These are phyloP conservation scores for Petrocephalus sullivani DNA, from an alignment of 2,797 vertebrate genomes.

Conservation along the genomic window DNA sequence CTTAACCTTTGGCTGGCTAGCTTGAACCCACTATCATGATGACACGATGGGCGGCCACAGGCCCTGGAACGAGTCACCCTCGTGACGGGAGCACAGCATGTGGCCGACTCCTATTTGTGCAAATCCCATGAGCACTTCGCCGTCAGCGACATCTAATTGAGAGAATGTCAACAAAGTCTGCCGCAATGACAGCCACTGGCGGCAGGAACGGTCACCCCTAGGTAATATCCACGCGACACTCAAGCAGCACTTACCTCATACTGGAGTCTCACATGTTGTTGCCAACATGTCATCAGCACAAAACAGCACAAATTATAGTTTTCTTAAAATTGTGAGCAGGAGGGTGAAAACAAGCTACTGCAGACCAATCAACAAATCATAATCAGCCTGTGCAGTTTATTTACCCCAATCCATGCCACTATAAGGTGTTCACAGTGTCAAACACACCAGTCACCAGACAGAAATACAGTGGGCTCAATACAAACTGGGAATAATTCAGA, in stretches of 20 bases:
- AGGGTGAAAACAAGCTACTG: constrained; percentile 62
- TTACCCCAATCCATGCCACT: constrained; percentile 60
- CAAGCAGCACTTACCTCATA: no score
- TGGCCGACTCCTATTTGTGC: not conserved
- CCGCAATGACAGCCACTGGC: not conserved
- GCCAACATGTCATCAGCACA: not conserved
- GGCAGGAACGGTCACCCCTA: not conserved
- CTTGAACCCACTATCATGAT: not conserved
- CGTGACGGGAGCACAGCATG: not conserved
- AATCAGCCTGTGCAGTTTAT: constrained; percentile 58
- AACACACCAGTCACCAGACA: not conserved
- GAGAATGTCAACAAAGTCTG: not conserved
- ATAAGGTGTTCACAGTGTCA: constrained; percentile 56
- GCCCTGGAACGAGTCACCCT: not conserved
- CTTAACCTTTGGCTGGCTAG: not conserved
- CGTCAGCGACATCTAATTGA: not conserved
- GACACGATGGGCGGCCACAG: not conserved
- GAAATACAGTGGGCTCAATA: not conserved
- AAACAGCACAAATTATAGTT: not conserved
- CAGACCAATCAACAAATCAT: constrained; percentile 58
- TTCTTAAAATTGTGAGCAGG: not conserved
- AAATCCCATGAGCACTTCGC: not conserved
- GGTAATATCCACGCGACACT: no score
- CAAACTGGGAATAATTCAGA: not conserved
- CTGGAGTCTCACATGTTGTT: not conserved